Evolutionary conservation across 2,113 vertebrate genomes (phyloP).

Genomic region (Hippocampus guttulatus): DNA sequence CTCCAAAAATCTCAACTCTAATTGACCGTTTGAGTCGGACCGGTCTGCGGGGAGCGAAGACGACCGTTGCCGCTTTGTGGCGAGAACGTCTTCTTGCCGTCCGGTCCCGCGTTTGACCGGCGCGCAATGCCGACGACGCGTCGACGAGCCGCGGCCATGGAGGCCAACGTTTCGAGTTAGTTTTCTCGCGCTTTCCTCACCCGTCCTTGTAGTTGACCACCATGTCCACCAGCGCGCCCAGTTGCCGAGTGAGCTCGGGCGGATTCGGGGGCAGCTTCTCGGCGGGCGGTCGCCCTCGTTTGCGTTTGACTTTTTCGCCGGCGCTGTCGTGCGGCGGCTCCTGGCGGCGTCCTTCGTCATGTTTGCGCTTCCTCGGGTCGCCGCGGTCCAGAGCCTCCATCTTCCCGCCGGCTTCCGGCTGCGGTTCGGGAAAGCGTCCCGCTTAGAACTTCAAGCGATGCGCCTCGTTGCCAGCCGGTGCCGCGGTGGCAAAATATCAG

Average conservation of each 20-base stretch:
- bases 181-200: constrained; percentile 59
- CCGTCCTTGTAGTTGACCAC: constrained; percentile 98
- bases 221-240: constrained; percentile 96
- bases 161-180: too few relatives aligned
- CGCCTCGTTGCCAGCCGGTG: too few relatives aligned
- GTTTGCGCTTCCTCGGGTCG: constrained; percentile 90
- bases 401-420: constrained; percentile 82
- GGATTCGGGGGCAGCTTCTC: constrained; percentile 96
- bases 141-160: too few relatives aligned
- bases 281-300: constrained; percentile 91
- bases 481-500: too few relatives aligned
- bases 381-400: constrained; percentile 94
- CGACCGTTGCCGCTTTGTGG: too few relatives aligned
- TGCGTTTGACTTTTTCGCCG: constrained; percentile 91
- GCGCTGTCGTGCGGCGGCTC: constrained; percentile 76
- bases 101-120: too few relatives aligned
- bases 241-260: constrained; percentile 91
- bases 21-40: too few relatives aligned
- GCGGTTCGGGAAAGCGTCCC: constrained; percentile 5
- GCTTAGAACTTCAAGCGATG: too few relatives aligned
- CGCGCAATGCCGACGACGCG: too few relatives aligned
- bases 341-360: constrained; percentile 82
- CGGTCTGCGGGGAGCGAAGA: too few relatives aligned
- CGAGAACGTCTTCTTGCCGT: too few relatives aligned
- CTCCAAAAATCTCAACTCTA: too few relatives aligned